These are phyloP conservation scores for Clavelina lepadiformis DNA, from an alignment of 23 tunicate genomes.

Conservation along the genomic window DNA sequence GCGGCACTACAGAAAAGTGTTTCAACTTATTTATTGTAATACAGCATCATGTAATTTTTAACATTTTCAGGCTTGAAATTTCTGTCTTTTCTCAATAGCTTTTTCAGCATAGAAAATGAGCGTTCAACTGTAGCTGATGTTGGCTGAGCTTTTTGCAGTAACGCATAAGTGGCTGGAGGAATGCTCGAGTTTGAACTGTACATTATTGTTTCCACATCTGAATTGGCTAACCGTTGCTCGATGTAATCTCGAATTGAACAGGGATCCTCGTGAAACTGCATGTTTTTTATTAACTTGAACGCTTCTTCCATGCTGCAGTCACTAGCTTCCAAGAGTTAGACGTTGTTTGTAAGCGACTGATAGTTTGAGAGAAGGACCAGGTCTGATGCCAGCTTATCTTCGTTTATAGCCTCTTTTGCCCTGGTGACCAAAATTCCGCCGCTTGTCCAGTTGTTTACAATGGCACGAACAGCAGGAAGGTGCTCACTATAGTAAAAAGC, in stretches of 20 bases:
- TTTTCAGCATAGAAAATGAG: constrained; percentile 19
- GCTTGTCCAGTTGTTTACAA: constrained; percentile 14
- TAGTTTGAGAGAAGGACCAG: constrained; percentile 9
- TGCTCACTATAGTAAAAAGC: constrained; percentile 13
- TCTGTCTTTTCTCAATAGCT: background rate
- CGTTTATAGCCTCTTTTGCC: constrained; percentile 25
- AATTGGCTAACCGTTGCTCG: constrained; percentile 18
- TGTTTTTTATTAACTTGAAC: constrained; percentile 9
- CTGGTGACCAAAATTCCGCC: constrained; percentile 15
- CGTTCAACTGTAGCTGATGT: constrained; percentile 21
- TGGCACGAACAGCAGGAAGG: constrained; percentile 20
- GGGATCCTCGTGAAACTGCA: constrained; percentile 18
- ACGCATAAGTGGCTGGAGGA: constrained; percentile 10
- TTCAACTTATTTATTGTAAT: no score
- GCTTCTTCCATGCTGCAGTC: constrained; percentile 13
- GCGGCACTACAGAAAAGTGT: no score
- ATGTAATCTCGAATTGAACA: constrained; percentile 29
- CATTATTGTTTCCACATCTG: constrained; percentile 23
- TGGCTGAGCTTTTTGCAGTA: constrained; percentile 29
- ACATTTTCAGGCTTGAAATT: no score
- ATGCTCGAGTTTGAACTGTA: constrained; percentile 22
- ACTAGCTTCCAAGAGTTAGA: background rate
- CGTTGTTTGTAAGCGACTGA: constrained; percentile 13
- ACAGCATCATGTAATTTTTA: no score
- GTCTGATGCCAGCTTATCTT: constrained; percentile 8